Evolutionary conservation across 2,888 invertebrate genomes (phyloP), one percentile per base, ranked within the genome.

Genomic region (Drosophila ezoana): DNA sequence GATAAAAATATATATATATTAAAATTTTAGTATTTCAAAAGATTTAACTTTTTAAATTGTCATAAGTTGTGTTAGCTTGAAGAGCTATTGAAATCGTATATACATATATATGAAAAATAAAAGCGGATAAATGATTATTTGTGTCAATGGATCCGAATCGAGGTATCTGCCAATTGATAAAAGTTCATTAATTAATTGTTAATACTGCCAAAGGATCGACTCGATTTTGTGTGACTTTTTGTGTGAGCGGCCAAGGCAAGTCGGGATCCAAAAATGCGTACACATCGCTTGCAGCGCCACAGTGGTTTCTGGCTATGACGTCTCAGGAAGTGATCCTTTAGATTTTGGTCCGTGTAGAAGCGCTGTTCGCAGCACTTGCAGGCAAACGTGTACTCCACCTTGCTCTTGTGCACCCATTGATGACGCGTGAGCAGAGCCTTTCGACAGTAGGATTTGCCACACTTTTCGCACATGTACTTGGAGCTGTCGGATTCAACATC

Each of bases 281-380:
- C 90, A 53, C 91, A 91, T 44, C 77, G 70, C 0, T 80, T 74
- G 28, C 91, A 91, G 3, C 84, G 81, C 18, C 79, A 82, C 1
- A 83, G 73, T 14, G 56, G 35, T 49, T 81, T 82, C 10, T 54
- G 33, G 3, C 84, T 82, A 1, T 90, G 87, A 40, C 83, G 89
- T 0, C 91, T 79, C 61, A 81, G 57, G 6, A 77, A 40, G 52
- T 91, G 91, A 60, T 90, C 90, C 11, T 59, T 43, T 16, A 84
- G 63, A 33, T 81, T 79, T 47, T 86, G 70, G 4, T 76, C 66
- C 1, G 89, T 88, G 18, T 88, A 83, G 33, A 88, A 85, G 1
- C 87, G 81, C n/a, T 64, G 57, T 0, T 41, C 52, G 41, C 85
- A 85, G 16, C 44, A 14, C 0, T 37, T 56, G 18, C 85, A 85